phyloP scores from a whole-genome alignment of 2,888 invertebrate species.

The Spodoptera exigua region DNA sequence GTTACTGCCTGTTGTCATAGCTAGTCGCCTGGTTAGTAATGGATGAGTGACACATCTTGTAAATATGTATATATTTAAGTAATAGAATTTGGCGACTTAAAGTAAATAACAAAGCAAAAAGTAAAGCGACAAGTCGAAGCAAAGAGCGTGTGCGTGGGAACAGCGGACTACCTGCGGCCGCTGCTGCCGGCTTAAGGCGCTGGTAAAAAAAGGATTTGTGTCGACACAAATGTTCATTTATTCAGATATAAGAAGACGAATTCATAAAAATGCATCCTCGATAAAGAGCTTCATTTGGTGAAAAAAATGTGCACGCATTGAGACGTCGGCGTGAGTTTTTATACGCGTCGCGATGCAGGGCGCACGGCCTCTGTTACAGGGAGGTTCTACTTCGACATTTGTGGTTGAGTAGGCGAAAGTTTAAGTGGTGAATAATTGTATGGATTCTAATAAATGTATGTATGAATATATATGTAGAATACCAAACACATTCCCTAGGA shows the following conservation, averaged over 20 bases:
- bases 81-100: no score
- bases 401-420: no score
- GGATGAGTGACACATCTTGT: no score
- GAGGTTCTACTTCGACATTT: no score
- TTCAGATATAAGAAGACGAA: slow-evolving; percentile 63
- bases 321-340: slow-evolving; percentile 71
- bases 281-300: slow-evolving; percentile 46
- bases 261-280: slow-evolving; percentile 51
- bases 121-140: neutral
- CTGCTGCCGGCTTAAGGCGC: slow-evolving; percentile 44
- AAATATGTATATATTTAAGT: no score
- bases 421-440: no score
- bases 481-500: no score
- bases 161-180: slow-evolving; percentile 56
- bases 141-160: slow-evolving; percentile 44
- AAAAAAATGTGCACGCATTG: slow-evolving; percentile 67
- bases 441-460: no score
- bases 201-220: slow-evolving; percentile 67
- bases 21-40: no score
- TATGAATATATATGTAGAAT: no score
- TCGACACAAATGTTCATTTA: slow-evolving; percentile 60
- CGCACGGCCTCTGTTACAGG: slow-evolving; percentile 53
- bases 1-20: no score
- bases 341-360: slow-evolving; percentile 64
- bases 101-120: no score